Percentiles rank a stretch among this genome's conserved stretches.
Conservation (phyloP, 2,113 vertebrate genomes). For the Abramis brama region DNA sequence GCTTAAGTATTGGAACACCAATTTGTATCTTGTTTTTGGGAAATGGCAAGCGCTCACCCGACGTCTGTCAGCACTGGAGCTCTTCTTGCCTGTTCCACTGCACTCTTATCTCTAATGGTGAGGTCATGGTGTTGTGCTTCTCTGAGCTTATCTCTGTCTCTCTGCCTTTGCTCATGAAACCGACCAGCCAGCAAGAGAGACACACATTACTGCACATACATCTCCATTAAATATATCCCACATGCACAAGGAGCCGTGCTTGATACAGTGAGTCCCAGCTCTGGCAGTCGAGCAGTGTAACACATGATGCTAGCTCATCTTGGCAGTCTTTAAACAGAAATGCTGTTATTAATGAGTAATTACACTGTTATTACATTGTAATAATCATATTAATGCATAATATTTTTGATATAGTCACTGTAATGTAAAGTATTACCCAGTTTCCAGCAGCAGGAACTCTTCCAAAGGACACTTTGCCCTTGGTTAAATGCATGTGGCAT, state of each 20-base stretch:
- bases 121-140: slow-evolving; percentile 13
- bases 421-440: background rate
- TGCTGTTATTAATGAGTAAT: background rate
- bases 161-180: slow-evolving; percentile 29
- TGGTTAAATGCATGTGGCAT: slow-evolving; percentile 49
- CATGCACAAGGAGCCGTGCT: slow-evolving; percentile 60
- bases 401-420: background rate
- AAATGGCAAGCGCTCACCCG: background rate
- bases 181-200: slow-evolving; percentile 13
- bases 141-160: slow-evolving; percentile 21
- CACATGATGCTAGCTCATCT: background rate
- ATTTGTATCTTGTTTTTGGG: slow-evolving; percentile 3
- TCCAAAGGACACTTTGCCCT: slow-evolving; percentile 20
- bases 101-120: slow-evolving; percentile 29
- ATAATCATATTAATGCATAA: background rate
- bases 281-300: background rate
- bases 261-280: slow-evolving; percentile 60
- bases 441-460: background rate
- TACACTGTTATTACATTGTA: background rate
- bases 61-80: background rate
- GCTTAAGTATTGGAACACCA: background rate
- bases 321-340: background rate
- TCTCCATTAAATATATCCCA: slow-evolving; percentile 62
- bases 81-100: background rate
- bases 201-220: slow-evolving; percentile 23